Percentiles rank a stretch among this genome's conserved stretches.
Conservation (phyloP, 2,113 vertebrate genomes). For the Pithys albifrons region DNA sequence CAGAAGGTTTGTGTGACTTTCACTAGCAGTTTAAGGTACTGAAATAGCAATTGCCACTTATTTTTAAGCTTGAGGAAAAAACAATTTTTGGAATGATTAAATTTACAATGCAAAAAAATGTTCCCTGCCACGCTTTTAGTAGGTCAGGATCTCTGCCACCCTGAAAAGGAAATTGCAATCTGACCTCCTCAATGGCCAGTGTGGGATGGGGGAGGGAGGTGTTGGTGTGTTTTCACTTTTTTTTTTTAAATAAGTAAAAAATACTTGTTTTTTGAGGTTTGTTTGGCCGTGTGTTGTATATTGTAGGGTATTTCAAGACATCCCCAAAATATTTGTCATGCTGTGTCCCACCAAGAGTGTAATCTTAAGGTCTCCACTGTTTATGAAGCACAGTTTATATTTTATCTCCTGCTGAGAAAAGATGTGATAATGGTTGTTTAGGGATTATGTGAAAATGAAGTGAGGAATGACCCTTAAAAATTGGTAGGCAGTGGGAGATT, state of each 20-base stretch:
- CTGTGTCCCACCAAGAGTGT: constrained; percentile 46
- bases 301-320: constrained; percentile 5
- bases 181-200: background rate
- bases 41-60: background rate
- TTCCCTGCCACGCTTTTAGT: background rate
- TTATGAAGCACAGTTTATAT: constrained; percentile 57
- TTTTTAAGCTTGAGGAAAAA: background rate
- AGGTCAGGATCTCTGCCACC: background rate
- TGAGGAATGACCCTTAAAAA: constrained; percentile 65
- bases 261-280: background rate
- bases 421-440: constrained; percentile 56
- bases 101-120: background rate
- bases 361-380: constrained; percentile 61
- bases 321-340: background rate
- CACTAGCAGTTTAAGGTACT: background rate
- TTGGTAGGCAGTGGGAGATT: constrained; percentile 25
- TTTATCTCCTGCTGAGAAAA: constrained; percentile 63
- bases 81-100: fast-evolving
- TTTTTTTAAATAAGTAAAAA: background rate
- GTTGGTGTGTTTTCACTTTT: background rate
- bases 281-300: background rate
- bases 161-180: background rate
- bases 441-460: constrained; percentile 67
- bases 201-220: background rate
- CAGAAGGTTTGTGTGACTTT: background rate